Evolutionary conservation across 2,888 invertebrate genomes (phyloP).

Genomic region (Lymantria monacha): DNA sequence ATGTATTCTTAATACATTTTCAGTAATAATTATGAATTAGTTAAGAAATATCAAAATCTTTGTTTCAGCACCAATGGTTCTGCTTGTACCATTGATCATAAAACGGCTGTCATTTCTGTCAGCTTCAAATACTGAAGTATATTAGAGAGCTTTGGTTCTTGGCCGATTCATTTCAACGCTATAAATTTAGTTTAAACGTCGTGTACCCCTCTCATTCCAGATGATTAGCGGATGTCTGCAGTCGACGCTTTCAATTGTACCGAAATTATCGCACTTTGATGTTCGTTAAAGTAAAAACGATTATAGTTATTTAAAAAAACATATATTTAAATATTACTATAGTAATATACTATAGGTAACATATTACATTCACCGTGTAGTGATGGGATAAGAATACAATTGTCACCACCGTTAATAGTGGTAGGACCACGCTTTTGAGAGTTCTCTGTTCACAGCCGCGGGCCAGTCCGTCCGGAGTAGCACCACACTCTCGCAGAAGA

Average conservation of each 20-base stretch:
- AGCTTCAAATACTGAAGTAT: conserved; percentile 39
- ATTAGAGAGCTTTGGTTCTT: conserved; percentile 33
- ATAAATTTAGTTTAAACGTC: conserved; percentile 53
- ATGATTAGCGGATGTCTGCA: conserved; percentile 57
- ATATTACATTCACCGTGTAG: too few species aligned
- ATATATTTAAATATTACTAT: too few species aligned
- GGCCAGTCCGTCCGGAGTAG: too few species aligned
- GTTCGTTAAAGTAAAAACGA: conserved; percentile 23
- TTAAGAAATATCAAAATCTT: background rate
- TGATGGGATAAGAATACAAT: too few species aligned
- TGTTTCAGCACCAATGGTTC: background rate
- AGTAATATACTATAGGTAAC: too few species aligned
- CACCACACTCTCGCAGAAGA: too few species aligned
- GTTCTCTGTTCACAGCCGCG: too few species aligned
- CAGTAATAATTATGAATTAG: background rate
- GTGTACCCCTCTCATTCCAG: conserved; percentile 42
- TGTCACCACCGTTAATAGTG: too few species aligned
- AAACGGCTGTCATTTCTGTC: conserved; percentile 34
- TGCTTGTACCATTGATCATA: conserved; percentile 14
- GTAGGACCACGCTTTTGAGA: too few species aligned
- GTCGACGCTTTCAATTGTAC: conserved; percentile 43
- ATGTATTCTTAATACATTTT: too few species aligned
- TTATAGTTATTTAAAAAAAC: conserved; percentile 19
- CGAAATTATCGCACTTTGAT: conserved; percentile 40
- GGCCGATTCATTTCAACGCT: conserved; percentile 41